Base-by-base conservation (phyloP, 2,113 vertebrate species). In the Tachuris rubrigastra region DNA sequence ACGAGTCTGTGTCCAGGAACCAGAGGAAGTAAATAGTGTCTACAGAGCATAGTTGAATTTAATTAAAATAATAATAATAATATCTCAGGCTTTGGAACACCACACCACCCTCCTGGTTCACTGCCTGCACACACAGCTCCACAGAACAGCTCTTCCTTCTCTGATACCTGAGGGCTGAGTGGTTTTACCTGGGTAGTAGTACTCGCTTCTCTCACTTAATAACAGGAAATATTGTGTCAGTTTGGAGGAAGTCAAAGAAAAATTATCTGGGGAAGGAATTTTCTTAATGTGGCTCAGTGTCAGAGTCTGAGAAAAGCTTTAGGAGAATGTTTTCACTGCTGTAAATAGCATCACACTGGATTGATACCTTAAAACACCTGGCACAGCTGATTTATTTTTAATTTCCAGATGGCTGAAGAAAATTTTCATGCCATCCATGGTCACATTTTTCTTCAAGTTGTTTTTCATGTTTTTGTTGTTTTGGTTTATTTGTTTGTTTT, bases 31-130 rank as follows among this genome's bases (percentile, higher is more conserved):
- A 90, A 96, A 82, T 72, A 58, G 41, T 47, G 35, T 83, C 62
- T 94, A 84, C 81, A 91, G 37, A 91, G 37, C 62, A 72, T 30
- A 22, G 44, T 49, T 63, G 46, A 67, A 89, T 89, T 89, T 94
- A 95, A 95, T 95, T 92, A 89, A 89, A 81, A 63, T 13, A 81
- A 63, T 13, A 39, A 82, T 30, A 79, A 91, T 25, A 59, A 53
- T 69, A 58, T 67, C 63, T 79, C 80, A 49, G 52, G 21, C 10
- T 79, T 75, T 20, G 58, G 37, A 60, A 67, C 20, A 31, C 9
- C 1, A 1, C 42, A 5, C 37, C 66, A n/a, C 56, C 31, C 12
- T 35, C 39, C 4, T 41, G 27, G 5, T 67, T 93, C 87, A 42
- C 52, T 83, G 79, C 31, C 46, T 53, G 30, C n/a, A 21, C 33